A percentile compares a stretch with the other conserved stretches of the same genome.
Evolutionary conservation across 92 coral and sea anemone genomes (phyloP).

Genomic region (Parazoanthus atlanticus): DNA sequence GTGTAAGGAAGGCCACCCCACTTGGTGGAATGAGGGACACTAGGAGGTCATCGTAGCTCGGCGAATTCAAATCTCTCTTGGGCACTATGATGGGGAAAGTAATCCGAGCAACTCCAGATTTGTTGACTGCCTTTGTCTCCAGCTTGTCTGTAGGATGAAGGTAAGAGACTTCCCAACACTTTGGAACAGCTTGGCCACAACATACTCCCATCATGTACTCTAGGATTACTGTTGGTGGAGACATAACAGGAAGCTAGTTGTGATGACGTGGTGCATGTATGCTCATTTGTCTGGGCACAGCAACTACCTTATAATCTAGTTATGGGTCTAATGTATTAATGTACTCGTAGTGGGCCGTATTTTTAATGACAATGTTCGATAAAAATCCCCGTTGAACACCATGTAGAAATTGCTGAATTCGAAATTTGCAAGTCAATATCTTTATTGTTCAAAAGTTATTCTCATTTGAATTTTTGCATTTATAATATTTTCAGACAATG

Average conservation of each 20-base stretch:
- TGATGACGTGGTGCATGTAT: background rate
- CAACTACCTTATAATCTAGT: no score
- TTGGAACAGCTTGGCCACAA: background rate
- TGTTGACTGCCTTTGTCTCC: background rate
- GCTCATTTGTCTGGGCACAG: background rate
- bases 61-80: background rate
- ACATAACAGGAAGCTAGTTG: background rate
- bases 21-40: conserved; percentile 49
- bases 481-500: no score
- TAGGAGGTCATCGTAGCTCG: background rate
- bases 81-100: conserved; percentile 1
- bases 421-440: no score
- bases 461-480: no score
- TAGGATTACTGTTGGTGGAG: background rate
- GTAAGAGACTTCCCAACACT: conserved; percentile 12
- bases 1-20: conserved; percentile 47
- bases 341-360: no score
- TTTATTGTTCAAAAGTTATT: no score
- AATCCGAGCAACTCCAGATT: background rate
- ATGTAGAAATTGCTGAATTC: no score
- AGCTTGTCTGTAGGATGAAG: background rate
- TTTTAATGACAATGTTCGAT: no score
- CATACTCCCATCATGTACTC: conserved; percentile 9
- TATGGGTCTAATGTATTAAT: no score
- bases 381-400: no score